Base-by-base conservation (phyloP, 2,888 invertebrate genomes). In the Molanna angustata region DNA sequence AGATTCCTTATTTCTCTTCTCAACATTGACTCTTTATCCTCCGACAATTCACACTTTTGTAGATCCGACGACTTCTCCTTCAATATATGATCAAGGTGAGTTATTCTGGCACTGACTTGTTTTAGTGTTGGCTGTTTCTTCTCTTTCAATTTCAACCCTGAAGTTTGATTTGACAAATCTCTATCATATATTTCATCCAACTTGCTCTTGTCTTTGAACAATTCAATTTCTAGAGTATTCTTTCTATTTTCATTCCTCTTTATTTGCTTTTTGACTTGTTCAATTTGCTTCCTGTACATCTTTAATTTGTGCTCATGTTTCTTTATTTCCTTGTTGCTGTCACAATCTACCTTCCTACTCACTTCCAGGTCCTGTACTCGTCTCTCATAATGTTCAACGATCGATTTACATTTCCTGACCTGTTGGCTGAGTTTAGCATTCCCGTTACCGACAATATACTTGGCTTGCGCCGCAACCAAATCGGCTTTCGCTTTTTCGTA, bases 1-100 rank as follows among this genome's bases (percentile, higher is more conserved):
- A 93, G 71, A 65, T 89, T 88, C 60, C 86, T 79, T 41, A 93
- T 92, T 73, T 92, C 92, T 61, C 86, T 85, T 17, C 90, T 76
- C 21, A 90, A 64, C 68, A 76, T 67, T 2, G 82, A 73, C 63
- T 86, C 86, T 52, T 84, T 81, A 49, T 82, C 81, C 54, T 80
- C 80, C 2, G 74, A 70, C 52, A 80, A 69, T 46, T 79, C 78
- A 50, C 78, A 73, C 59, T 77, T 81, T 57, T 83, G 82, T 43
- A 85, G 70, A 67, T 84, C 82, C 67, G 81, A 80, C 0, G 84
- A 82, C 64, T 86, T 86, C 62, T 86, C 85, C 62, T 84, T 85
- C 31, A 86, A 68, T 59, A 85, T 82, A 64, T 82, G 82, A 65
- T 86, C 84, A 46, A 86, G 66, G 58, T 85, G 85, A 3, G 84